phyloP scores from a whole-genome alignment of 1,140 invertebrate species.

The Yoshiicerus persimilis region DNA sequence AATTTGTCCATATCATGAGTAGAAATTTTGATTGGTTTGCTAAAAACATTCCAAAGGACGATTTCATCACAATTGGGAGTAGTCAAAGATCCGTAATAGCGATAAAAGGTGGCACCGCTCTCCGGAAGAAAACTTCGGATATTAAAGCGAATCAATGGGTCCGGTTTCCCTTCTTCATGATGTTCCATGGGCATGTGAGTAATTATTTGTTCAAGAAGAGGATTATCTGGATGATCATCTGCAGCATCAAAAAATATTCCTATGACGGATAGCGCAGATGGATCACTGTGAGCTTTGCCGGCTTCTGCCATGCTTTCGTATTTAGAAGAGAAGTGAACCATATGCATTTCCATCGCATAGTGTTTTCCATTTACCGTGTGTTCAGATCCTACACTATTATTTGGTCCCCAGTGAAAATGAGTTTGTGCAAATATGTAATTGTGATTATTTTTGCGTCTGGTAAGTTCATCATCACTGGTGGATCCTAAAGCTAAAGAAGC shows the following conservation, averaged over 20 bases:
- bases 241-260: not conserved
- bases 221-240: no score
- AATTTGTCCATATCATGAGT: not conserved
- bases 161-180: not conserved
- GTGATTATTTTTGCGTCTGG: not conserved
- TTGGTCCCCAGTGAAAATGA: conserved; percentile 26
- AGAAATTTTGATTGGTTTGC: not conserved
- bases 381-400: conserved; percentile 17
- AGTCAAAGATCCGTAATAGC: conserved; percentile 83
- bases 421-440: not conserved
- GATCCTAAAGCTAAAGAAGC: no score
- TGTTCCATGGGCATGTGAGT: not conserved
- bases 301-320: not conserved
- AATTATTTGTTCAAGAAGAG: not conserved
- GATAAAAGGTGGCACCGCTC: not conserved
- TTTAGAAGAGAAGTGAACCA: not conserved
- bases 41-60: conserved; percentile 87
- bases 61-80: conserved; percentile 87
- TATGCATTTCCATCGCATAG: not conserved
- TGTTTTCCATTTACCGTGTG: not conserved
- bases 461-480: no score
- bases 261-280: not conserved
- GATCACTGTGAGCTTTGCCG: not conserved
- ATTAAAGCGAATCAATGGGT: not conserved
- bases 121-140: not conserved